These are phyloP conservation scores for Ectemnius cavifrons DNA, from an alignment of 2,888 invertebrate species.

Conservation along the genomic window DNA sequence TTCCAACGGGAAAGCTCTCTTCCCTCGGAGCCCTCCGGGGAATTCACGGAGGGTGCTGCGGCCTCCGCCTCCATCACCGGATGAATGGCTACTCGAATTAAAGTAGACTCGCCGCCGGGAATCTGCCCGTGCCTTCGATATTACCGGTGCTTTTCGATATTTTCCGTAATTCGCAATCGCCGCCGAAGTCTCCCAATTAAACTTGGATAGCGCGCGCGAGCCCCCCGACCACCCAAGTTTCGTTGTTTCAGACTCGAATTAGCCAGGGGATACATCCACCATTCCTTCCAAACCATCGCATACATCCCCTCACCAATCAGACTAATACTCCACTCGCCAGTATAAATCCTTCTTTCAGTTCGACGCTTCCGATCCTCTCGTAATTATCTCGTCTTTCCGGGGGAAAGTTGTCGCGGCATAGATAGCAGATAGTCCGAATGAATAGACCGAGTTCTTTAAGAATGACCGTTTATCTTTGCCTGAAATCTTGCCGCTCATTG, in stretches of 20 bases:
- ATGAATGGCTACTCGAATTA: slow-evolving; percentile 4
- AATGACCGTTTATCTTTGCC: no score
- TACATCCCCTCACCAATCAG: background rate
- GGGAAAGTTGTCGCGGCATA: no score
- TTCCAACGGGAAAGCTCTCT: slow-evolving; percentile 1
- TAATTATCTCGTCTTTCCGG: no score
- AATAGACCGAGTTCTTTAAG: no score
- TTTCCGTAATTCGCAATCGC: slow-evolving; percentile 59
- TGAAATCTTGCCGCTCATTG: no score
- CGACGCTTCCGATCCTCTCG: no score
- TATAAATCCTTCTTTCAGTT: no score
- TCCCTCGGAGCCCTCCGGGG: background rate
- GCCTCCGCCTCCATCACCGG: slow-evolving; percentile 11
- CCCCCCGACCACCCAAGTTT: background rate
- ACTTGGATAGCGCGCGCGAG: slow-evolving; percentile 35
- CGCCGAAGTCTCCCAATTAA: slow-evolving; percentile 60
- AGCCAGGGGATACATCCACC: background rate
- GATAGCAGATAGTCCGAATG: no score
- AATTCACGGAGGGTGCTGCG: background rate
- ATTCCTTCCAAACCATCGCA: background rate
- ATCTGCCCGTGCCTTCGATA: slow-evolving; percentile 31
- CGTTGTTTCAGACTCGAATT: background rate
- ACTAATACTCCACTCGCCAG: slow-evolving; percentile 17
- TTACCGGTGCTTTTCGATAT: slow-evolving; percentile 57
- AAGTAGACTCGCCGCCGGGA: slow-evolving; percentile 14